Conservation (phyloP, 2,888 invertebrate species). For the Tineola bisselliella region DNA sequence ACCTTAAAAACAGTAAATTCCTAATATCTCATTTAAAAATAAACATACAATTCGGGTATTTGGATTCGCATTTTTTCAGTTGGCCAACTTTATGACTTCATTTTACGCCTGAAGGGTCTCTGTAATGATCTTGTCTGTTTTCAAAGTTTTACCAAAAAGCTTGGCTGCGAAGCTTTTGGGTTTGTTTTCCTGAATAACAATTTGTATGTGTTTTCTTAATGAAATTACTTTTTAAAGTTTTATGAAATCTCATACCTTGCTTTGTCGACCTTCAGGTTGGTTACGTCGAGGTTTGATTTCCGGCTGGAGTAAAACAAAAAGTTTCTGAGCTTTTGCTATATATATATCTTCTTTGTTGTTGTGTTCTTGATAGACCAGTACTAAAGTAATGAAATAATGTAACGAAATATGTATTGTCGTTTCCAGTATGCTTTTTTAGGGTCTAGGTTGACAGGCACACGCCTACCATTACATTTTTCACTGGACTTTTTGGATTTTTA, state of each 20-base stretch:
- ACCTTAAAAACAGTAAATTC: constrained; percentile 1
- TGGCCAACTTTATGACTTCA: constrained; percentile 14
- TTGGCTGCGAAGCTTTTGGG: background rate
- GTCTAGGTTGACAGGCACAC: too few species aligned
- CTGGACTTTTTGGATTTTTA: too few species aligned
- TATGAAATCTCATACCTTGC: background rate
- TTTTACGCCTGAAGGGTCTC: constrained; percentile 14
- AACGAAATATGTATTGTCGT: too few species aligned
- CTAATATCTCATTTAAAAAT: constrained; percentile 12
- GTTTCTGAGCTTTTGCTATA: too few species aligned
- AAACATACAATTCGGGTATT: constrained; percentile 7
- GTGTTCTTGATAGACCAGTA: too few species aligned
- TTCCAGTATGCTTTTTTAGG: too few species aligned
- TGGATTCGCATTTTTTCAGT: constrained; percentile 3
- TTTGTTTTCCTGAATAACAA: background rate
- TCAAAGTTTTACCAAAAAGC: constrained; percentile 5
- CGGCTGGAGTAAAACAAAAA: too few species aligned
- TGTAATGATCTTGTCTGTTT: constrained; percentile 12
- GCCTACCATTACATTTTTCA: too few species aligned
- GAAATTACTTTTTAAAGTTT: background rate
- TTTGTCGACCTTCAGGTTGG: too few species aligned
- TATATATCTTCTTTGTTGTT: too few species aligned
- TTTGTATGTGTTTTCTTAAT: background rate
- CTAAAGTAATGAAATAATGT: too few species aligned
- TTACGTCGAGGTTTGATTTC: too few species aligned